A percentile compares a stretch with the other conserved stretches of the same genome.
Evolutionary conservation across 2,888 invertebrate genomes (phyloP).

Genomic region (Lordiphosa andalusiaca): DNA sequence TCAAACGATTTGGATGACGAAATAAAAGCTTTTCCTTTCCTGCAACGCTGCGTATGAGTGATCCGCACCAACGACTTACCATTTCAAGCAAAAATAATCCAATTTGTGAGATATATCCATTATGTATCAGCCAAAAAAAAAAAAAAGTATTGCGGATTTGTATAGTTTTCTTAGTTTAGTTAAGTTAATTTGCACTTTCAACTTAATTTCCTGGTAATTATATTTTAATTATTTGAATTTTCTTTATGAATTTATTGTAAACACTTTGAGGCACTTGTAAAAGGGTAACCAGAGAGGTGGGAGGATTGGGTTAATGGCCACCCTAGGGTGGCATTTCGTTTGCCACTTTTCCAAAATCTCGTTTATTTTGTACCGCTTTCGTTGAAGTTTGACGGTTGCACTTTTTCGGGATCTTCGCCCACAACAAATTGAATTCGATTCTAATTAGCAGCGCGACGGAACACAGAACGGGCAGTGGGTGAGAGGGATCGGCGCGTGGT

Average conservation of each 20-base stretch:
- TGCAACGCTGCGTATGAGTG: constrained; percentile 41
- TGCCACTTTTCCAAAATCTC: constrained; percentile 7
- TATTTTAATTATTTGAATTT: constrained; percentile 5
- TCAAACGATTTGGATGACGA: constrained; percentile 41
- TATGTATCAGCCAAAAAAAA: constrained; percentile 34
- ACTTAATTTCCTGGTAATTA: neutral
- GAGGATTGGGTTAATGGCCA: constrained; percentile 3
- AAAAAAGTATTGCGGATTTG: constrained; percentile 4
- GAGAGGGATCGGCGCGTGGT: constrained; percentile 28
- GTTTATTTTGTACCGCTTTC: constrained; percentile 24
- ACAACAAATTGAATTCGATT: constrained; percentile 42
- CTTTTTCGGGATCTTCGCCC: constrained; percentile 23
- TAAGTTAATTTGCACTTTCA: constrained; percentile 6
- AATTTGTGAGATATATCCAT: constrained; percentile 63
- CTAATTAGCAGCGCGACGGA: constrained; percentile 25
- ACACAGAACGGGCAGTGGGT: neutral
- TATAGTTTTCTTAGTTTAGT: constrained; percentile 4
- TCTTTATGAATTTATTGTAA: constrained; percentile 11
- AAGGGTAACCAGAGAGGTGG: constrained; percentile 4
- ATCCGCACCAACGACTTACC: constrained; percentile 44
- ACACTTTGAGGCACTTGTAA: constrained; percentile 35
- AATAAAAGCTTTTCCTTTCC: constrained; percentile 52
- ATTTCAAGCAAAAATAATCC: constrained; percentile 60
- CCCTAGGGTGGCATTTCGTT: constrained; percentile 24
- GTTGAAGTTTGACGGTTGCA: constrained; percentile 15